phyloP scores from a whole-genome alignment of 2,797 vertebrate genomes.

The Nothura maculosa region DNA sequence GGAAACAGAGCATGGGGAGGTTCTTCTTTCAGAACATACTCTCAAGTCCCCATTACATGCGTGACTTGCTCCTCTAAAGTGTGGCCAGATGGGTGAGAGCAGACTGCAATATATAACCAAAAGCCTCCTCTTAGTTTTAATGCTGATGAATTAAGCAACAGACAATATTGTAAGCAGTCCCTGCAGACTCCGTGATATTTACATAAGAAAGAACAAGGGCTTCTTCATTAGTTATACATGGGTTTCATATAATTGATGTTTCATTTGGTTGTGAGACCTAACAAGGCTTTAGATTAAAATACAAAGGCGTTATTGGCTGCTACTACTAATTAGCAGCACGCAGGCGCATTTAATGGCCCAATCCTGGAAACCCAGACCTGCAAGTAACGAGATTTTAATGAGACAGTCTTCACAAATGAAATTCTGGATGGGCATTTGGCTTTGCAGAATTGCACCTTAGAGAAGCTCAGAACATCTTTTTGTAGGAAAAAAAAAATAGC shows the following conservation, averaged over 20 bases:
- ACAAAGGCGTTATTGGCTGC: neutral
- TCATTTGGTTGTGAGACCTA: slow-evolving; percentile 3
- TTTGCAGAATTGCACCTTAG: neutral
- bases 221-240: slow-evolving; percentile 19
- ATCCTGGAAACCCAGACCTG: neutral
- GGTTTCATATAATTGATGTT: slow-evolving; percentile 17
- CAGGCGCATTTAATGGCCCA: neutral
- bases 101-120: neutral
- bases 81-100: neutral
- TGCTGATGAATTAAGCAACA: slow-evolving; percentile 35
- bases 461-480: neutral
- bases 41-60: neutral
- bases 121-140: neutral
- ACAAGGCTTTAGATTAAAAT: slow-evolving; percentile 1
- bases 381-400: neutral
- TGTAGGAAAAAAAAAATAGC: neutral
- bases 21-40: neutral
- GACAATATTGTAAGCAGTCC: slow-evolving; percentile 1
- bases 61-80: neutral
- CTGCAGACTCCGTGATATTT: slow-evolving; percentile 28
- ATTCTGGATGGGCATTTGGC: neutral
- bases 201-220: neutral
- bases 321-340: neutral
- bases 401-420: neutral
- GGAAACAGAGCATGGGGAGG: neutral